These are phyloP conservation scores for Scomber scombrus DNA, from an alignment of 2,113 vertebrate species.

Conservation along the genomic window DNA sequence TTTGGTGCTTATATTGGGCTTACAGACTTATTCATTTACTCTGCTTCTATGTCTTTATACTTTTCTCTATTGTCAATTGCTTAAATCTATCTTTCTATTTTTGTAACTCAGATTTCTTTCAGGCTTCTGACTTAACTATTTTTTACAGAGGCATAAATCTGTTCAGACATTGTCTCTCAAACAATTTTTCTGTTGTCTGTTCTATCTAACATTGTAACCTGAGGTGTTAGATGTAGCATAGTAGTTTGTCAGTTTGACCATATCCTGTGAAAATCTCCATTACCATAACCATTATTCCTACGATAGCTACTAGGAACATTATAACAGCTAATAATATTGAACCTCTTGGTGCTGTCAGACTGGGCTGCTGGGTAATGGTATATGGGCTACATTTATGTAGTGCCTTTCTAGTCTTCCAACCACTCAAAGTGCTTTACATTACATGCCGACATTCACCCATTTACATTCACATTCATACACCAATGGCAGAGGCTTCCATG, in stretches of 20 bases:
- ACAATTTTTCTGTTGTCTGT: constrained; percentile 5
- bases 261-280: constrained; percentile 24
- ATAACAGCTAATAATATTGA: constrained; percentile 7
- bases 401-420: too few species aligned
- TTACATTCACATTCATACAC: background rate
- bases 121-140: constrained; percentile 14
- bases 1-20: background rate
- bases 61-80: background rate
- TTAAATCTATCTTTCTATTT: constrained; percentile 10
- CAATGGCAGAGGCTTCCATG: background rate
- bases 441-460: too few species aligned
- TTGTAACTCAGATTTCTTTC: background rate
- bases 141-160: constrained; percentile 20
- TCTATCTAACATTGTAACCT: background rate
- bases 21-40: background rate
- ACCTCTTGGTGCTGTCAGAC: constrained; percentile 6
- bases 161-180: constrained; percentile 14
- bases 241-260: constrained; percentile 26
- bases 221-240: background rate
- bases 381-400: too few species aligned
- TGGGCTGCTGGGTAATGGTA: background rate
- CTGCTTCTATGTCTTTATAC: background rate
- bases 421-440: too few species aligned
- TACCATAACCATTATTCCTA: constrained; percentile 39
- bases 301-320: constrained; percentile 7